phyloP scores from a whole-genome alignment of 1,140 invertebrate genomes.

The Cylas formicarius region DNA sequence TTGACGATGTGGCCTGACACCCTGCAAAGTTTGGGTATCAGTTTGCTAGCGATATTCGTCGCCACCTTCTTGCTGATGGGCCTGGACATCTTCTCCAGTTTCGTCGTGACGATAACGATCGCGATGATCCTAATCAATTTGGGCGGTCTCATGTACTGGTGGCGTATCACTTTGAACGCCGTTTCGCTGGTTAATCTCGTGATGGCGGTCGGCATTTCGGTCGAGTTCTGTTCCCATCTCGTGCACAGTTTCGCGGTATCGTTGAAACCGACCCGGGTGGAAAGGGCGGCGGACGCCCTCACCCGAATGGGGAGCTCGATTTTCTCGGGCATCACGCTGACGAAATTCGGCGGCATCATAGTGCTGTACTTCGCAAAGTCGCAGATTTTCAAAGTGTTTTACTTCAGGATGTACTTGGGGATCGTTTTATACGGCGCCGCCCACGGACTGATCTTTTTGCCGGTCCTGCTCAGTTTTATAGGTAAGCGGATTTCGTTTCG shows the following conservation, averaged over 20 bases:
- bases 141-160: conserved; percentile 94
- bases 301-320: conserved; percentile 92
- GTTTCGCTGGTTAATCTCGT: conserved; percentile 97
- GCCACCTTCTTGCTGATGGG: conserved; percentile 93
- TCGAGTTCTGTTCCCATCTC: conserved; percentile 98
- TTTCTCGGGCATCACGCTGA: conserved; percentile 94
- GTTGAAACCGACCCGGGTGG: conserved; percentile 58
- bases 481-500: conserved; percentile 76
- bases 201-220: conserved; percentile 96
- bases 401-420: conserved; percentile 97
- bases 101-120: conserved; percentile 86
- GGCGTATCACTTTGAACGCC: conserved; percentile 92
- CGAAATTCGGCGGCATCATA: conserved; percentile 93
- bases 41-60: conserved; percentile 84
- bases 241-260: conserved; percentile 87
- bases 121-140: conserved; percentile 90
- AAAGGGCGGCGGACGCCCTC: conserved; percentile 75
- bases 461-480: conserved; percentile 91
- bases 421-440: conserved; percentile 94
- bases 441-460: conserved; percentile 93
- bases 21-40: conserved; percentile 78
- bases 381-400: conserved; percentile 95
- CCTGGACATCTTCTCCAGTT: conserved; percentile 81
- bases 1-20: conserved; percentile 92
- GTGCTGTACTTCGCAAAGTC: conserved; percentile 93